A percentile compares a stretch with the other conserved stretches of the same genome.
Conservation (phyloP, 1,140 invertebrate species). For the Eumeta japonica region DNA sequence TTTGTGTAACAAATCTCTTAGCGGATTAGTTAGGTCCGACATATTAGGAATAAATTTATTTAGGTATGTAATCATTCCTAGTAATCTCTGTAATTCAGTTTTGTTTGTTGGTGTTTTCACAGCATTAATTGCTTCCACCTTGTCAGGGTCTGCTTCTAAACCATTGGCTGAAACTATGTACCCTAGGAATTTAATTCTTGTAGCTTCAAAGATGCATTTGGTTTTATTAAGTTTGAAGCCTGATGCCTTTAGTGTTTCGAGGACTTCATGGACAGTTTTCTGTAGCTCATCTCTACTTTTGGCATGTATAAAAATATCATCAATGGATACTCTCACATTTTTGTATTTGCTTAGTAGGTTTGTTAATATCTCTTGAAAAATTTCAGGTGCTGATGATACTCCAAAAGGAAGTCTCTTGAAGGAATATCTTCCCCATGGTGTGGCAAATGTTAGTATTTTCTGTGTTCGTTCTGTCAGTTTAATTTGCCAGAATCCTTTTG, state of each 20-base stretch:
- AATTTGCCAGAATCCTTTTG: too few relatives aligned
- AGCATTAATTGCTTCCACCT: conserved; percentile 31
- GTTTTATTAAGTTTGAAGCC: conserved; percentile 13
- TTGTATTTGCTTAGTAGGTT: too few relatives aligned
- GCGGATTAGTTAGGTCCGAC: conserved; percentile 13
- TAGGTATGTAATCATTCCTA: conserved; percentile 44
- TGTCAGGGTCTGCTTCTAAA: conserved; percentile 31
- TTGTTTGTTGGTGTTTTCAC: conserved; percentile 23
- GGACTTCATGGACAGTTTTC: too few relatives aligned
- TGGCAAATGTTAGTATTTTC: too few relatives aligned
- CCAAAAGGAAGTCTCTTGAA: too few relatives aligned
- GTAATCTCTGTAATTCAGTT: conserved; percentile 26
- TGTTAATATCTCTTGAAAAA: too few relatives aligned
- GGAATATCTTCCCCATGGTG: too few relatives aligned
- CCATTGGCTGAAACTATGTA: conserved; percentile 35
- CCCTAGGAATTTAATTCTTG: conserved; percentile 36
- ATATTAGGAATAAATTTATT: conserved; percentile 30
- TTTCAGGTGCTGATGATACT: too few relatives aligned
- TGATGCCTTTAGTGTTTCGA: neutral
- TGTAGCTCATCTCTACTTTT: too few relatives aligned
- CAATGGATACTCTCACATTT: too few relatives aligned
- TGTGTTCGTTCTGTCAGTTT: too few relatives aligned
- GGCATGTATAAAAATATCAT: too few relatives aligned
- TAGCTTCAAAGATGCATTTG: conserved; percentile 26
- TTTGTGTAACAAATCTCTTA: conserved; percentile 22